phyloP scores from a whole-genome alignment of 2,113 vertebrate genomes.

The Zosterops hypoxanthus region DNA sequence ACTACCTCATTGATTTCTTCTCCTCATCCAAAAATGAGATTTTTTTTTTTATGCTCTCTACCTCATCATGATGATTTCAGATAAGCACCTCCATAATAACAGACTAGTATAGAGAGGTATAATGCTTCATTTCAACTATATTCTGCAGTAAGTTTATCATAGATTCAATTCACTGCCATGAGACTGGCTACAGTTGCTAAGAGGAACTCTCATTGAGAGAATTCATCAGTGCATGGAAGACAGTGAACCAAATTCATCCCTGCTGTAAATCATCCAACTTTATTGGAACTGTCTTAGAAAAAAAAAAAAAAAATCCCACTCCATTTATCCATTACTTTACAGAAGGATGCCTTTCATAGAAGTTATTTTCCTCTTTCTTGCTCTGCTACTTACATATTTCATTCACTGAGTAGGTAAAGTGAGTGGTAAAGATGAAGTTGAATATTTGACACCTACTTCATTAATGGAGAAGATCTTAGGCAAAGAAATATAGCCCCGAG shows the following conservation, averaged over 20 bases:
- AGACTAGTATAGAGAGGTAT: background rate
- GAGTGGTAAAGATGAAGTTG: background rate
- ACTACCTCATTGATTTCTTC: constrained; percentile 39
- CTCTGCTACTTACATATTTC: constrained; percentile 39
- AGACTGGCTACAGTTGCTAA: constrained; percentile 10
- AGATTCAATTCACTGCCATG: constrained; percentile 9
- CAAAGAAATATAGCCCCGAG: background rate
- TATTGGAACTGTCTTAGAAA: background rate
- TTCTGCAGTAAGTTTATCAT: constrained; percentile 21
- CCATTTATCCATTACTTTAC: constrained; percentile 12
- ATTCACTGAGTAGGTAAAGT: background rate
- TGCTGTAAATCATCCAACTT: constrained; percentile 30
- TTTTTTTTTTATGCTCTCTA: background rate
- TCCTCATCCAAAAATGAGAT: constrained; percentile 50
- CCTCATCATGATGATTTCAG: constrained; percentile 41
- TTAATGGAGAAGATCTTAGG: background rate
- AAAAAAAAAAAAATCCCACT: background rate
- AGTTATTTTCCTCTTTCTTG: constrained; percentile 64
- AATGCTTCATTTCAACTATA: constrained; percentile 58
- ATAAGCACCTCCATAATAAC: constrained; percentile 46
- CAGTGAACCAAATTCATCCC: constrained; percentile 30
- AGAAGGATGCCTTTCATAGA: constrained; percentile 44
- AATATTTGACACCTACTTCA: background rate
- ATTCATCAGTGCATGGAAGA: constrained; percentile 32
- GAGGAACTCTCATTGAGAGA: constrained; percentile 29